Percentiles rank a stretch among this genome's conserved stretches.
phyloP scores from a whole-genome alignment of 2,888 invertebrate species.

The Trissolcus japonicus region DNA sequence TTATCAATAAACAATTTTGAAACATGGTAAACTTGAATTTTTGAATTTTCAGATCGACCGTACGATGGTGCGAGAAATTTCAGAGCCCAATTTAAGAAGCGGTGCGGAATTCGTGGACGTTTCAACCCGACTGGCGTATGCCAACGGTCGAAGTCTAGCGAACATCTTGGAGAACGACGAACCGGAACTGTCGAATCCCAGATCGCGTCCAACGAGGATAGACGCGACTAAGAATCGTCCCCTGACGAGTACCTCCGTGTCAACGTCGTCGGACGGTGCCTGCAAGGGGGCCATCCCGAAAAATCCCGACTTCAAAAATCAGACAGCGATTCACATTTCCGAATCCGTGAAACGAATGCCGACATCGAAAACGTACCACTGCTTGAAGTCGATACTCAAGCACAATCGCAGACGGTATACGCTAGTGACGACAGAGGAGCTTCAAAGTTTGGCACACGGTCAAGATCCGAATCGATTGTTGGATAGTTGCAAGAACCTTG shows the following conservation, averaged over 20 bases:
- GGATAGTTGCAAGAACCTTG: slow-evolving; percentile 49
- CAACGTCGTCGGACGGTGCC: too few relatives aligned
- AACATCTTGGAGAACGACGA: slow-evolving; percentile 72
- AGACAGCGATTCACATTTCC: slow-evolving; percentile 67
- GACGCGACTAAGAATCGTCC: slow-evolving; percentile 25
- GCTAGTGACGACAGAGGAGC: slow-evolving; percentile 66
- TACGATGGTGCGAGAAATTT: slow-evolving; percentile 63
- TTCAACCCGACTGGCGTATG: slow-evolving; percentile 59
- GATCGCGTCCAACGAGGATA: slow-evolving; percentile 28
- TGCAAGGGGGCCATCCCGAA: slow-evolving; percentile 68
- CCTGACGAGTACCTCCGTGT: too few relatives aligned
- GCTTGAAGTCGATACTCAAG: slow-evolving; percentile 72
- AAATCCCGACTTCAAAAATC: slow-evolving; percentile 48
- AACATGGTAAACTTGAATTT: too few relatives aligned
- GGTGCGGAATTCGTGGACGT: slow-evolving; percentile 56
- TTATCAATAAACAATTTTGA: too few relatives aligned
- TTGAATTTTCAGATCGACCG: too few relatives aligned
- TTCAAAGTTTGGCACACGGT: slow-evolving; percentile 54
- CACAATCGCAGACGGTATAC: slow-evolving; percentile 71
- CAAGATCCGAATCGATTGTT: slow-evolving; percentile 40
- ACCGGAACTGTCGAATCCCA: slow-evolving; percentile 35
- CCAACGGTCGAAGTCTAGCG: slow-evolving; percentile 68
- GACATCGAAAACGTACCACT: slow-evolving; percentile 70
- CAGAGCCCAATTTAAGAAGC: slow-evolving; percentile 69
- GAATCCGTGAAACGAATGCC: slow-evolving; percentile 63